phyloP scores from a whole-genome alignment of 2,888 invertebrate genomes.

The Pseudococcus longispinus region DNA sequence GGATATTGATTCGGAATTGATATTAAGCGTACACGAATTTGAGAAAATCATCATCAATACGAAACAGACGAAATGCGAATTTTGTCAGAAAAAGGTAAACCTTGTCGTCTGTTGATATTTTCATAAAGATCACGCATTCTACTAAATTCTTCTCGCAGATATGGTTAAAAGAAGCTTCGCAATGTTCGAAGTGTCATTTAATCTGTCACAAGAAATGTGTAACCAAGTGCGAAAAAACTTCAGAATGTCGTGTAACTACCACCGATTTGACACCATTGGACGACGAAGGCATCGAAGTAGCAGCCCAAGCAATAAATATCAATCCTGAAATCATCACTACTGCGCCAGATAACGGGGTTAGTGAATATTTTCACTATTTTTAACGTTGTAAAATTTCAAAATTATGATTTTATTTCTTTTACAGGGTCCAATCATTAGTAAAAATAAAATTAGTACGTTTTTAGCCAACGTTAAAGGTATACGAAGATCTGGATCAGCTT shows the following conservation, averaged over 20 bases:
- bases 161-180: conserved; percentile 95
- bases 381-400: background rate
- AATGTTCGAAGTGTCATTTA: conserved; percentile 86
- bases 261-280: conserved; percentile 58
- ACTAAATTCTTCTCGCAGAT: conserved; percentile 68
- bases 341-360: conserved; percentile 59
- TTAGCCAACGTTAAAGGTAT: conserved; percentile 65
- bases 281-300: conserved; percentile 44
- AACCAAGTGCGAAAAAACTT: conserved; percentile 78
- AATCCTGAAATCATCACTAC: conserved; percentile 61
- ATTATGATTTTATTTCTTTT: background rate
- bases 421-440: conserved; percentile 60
- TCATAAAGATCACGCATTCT: background rate
- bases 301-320: conserved; percentile 56
- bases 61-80: conserved; percentile 88
- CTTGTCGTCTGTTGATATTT: background rate
- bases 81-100: conserved; percentile 87
- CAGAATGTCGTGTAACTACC: conserved; percentile 59
- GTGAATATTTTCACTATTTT: background rate
- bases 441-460: conserved; percentile 62
- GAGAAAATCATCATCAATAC: conserved; percentile 68
- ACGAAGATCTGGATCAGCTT: conserved; percentile 76
- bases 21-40: conserved; percentile 50
- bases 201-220: conserved; percentile 97
- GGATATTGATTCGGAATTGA: conserved; percentile 50